Conservation (phyloP, 1,140 invertebrate species). For the Cyphomyrmex costatus region DNA sequence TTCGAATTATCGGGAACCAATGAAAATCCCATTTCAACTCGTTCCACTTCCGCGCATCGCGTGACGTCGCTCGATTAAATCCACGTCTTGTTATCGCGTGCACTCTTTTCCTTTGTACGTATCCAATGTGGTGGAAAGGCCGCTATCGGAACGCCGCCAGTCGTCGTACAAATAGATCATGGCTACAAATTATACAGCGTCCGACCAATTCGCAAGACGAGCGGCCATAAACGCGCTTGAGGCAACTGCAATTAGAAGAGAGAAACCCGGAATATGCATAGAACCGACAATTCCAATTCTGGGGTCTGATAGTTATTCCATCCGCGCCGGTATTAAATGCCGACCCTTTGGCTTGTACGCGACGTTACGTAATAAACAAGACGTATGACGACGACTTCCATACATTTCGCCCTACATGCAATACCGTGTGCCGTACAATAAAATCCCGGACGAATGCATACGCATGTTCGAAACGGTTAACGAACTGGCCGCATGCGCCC, state of each 20-base stretch:
- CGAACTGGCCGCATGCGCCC: constrained; percentile 56
- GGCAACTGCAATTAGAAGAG: constrained; percentile 43
- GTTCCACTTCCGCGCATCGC: constrained; percentile 43
- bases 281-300: constrained; percentile 13
- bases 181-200: constrained; percentile 54
- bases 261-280: not conserved
- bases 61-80: constrained; percentile 70
- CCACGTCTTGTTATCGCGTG: constrained; percentile 65
- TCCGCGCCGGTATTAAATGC: constrained; percentile 26
- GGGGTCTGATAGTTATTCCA: constrained; percentile 15
- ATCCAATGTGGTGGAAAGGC: constrained; percentile 33
- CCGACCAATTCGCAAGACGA: constrained; percentile 24
- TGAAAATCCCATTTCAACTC: constrained; percentile 51
- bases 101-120: constrained; percentile 55
- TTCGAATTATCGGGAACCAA: constrained; percentile 46
- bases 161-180: constrained; percentile 51
- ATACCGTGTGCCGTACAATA: not conserved
- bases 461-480: constrained; percentile 52
- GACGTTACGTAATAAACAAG: constrained; percentile 39
- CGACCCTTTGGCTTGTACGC: not conserved
- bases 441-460: constrained; percentile 36
- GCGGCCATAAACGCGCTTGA: constrained; percentile 28
- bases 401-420: not conserved
- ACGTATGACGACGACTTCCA: constrained; percentile 1
- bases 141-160: constrained; percentile 11